These are phyloP conservation scores for Gymnogyps californianus DNA, from an alignment of 2,113 vertebrate species.

Conservation along the genomic window DNA sequence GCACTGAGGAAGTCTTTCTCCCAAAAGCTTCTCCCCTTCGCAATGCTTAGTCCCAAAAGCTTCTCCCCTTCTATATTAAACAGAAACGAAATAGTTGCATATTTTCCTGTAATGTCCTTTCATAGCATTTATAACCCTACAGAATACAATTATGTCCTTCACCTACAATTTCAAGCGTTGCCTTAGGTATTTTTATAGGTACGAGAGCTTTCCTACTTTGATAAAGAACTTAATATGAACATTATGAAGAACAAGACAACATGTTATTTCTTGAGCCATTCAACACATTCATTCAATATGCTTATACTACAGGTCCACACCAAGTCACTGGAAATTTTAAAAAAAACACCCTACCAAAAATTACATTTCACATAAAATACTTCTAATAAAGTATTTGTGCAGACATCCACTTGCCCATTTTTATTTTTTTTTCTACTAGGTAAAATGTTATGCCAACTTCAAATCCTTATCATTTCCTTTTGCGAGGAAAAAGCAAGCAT, in stretches of 20 bases:
- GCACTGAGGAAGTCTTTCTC: not conserved
- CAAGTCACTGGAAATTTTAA: not conserved
- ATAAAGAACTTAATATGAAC: not conserved
- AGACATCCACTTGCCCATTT: not conserved
- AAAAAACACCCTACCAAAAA: not conserved
- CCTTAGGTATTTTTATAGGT: not conserved
- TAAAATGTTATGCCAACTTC: not conserved
- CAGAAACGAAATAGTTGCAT: not conserved
- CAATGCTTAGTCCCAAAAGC: not conserved
- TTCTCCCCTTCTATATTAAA: not conserved
- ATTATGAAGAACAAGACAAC: not conserved
- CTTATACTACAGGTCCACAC: not conserved
- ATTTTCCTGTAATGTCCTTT: not conserved
- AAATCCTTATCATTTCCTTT: not conserved
- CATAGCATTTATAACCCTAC: not conserved
- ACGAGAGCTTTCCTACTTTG: not conserved
- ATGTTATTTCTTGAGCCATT: not conserved
- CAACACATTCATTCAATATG: not conserved
- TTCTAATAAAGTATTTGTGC: not conserved
- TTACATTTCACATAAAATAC: not conserved
- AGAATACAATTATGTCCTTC: not conserved
- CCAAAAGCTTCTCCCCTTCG: not conserved
- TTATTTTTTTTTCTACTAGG: not conserved
- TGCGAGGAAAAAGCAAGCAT: not conserved
- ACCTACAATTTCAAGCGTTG: not conserved